Conservation (phyloP, 2,888 invertebrate genomes). For the Polydrusus cervinus region DNA sequence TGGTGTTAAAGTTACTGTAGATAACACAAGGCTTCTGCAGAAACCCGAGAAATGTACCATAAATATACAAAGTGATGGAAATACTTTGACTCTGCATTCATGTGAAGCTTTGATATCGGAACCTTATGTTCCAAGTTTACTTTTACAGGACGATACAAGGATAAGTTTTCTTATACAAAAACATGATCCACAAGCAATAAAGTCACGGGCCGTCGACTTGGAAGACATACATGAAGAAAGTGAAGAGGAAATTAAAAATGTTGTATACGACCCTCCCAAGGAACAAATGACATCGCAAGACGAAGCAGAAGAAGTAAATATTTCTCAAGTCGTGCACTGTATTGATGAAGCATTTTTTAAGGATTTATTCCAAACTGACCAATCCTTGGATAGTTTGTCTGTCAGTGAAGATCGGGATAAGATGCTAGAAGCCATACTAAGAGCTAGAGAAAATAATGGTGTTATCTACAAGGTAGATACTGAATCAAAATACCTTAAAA, state of each 20-base stretch:
- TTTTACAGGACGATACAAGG: conserved; percentile 58
- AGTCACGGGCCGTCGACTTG: background rate
- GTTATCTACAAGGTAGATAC: conserved; percentile 59
- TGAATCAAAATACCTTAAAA: conserved; percentile 52
- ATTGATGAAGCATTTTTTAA: conserved; percentile 48
- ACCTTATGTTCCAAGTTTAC: conserved; percentile 57
- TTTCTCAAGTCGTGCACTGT: conserved; percentile 34
- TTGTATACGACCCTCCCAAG: background rate
- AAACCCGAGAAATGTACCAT: conserved; percentile 59
- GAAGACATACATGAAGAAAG: conserved; percentile 16
- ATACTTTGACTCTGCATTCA: conserved; percentile 58
- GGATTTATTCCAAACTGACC: conserved; percentile 5
- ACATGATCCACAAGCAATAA: background rate
- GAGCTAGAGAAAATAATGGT: conserved; percentile 44
- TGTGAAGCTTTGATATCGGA: conserved; percentile 40
- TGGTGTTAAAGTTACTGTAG: conserved; percentile 60
- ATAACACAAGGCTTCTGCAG: conserved; percentile 59
- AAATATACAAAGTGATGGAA: conserved; percentile 55
- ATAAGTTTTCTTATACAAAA: conserved; percentile 56
- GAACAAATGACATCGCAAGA: background rate
- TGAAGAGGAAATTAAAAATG: conserved; percentile 31
- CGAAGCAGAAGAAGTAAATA: background rate
- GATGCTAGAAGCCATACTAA: conserved; percentile 45
- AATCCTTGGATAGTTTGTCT: conserved; percentile 10
- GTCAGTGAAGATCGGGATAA: conserved; percentile 36